Evolutionary conservation across 2,113 vertebrate species (phyloP).

Genomic region (Circaetus cinerascens): DNA sequence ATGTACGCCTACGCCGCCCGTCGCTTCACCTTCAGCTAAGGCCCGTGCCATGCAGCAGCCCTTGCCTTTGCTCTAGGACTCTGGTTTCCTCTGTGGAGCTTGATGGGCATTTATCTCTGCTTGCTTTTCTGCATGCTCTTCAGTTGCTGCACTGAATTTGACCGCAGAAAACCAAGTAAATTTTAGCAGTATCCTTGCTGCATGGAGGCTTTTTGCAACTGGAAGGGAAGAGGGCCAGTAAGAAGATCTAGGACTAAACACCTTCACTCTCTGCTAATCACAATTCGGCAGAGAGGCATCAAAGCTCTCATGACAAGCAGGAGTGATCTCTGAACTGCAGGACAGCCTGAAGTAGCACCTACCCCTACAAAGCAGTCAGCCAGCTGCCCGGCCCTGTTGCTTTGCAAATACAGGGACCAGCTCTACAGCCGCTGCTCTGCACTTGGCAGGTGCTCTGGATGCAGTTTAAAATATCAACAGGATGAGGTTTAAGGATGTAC

Average conservation of each 20-base stretch:
- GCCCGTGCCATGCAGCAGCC: neutral
- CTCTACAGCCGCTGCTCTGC: neutral
- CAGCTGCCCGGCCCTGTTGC: neutral
- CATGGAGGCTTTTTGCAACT: neutral
- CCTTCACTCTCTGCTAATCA: neutral
- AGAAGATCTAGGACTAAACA: neutral
- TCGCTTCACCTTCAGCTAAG: too few species aligned
- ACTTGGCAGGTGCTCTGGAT: neutral
- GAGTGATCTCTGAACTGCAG: neutral
- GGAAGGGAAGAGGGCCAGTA: neutral
- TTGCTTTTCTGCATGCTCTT: neutral
- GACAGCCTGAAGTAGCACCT: neutral
- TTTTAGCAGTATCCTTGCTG: neutral
- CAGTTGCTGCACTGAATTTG: neutral
- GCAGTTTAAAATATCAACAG: neutral
- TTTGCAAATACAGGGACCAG: neutral
- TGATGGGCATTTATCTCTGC: neutral
- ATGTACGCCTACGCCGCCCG: too few species aligned
- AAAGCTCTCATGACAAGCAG: neutral
- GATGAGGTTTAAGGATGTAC: neutral
- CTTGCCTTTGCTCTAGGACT: neutral
- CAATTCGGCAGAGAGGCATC: rapidly evolving
- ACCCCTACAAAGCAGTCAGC: neutral
- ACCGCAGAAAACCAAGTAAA: neutral
- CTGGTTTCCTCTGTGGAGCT: neutral